Evolutionary conservation across 64 coral and sea anemone genomes (phyloP).

Genomic region (Stichodactyla helianthus): DNA sequence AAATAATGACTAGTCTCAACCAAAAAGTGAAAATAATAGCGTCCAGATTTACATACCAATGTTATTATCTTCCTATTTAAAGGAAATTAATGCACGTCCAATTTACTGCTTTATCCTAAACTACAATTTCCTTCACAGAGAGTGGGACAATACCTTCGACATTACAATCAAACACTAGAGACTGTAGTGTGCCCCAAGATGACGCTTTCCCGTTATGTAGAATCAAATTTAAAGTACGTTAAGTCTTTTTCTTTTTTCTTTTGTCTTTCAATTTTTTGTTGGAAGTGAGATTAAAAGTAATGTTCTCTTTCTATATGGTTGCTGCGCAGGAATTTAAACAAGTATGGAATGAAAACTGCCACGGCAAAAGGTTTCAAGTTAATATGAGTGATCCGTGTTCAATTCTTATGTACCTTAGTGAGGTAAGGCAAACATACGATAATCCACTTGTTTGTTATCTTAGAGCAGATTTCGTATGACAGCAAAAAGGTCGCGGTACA

Average conservation of each 20-base stretch:
- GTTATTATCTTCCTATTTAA: too few relatives aligned
- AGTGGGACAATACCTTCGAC: background rate
- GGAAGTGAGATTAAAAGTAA: background rate
- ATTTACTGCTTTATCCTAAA: background rate
- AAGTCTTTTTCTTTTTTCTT: background rate
- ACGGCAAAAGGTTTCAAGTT: slow-evolving; percentile 34
- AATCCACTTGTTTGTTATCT: too few relatives aligned
- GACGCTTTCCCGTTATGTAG: slow-evolving; percentile 27
- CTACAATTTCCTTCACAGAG: background rate
- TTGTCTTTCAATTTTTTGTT: background rate
- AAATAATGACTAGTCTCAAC: too few relatives aligned
- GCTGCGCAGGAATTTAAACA: slow-evolving; percentile 25
- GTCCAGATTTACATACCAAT: too few relatives aligned
- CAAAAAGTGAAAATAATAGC: too few relatives aligned
- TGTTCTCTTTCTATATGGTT: background rate
- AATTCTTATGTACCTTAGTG: slow-evolving; percentile 41
- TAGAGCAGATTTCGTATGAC: too few relatives aligned
- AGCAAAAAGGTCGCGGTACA: too few relatives aligned
- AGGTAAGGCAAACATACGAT: slow-evolving; percentile 7
- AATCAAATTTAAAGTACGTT: slow-evolving; percentile 31
- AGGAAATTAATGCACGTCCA: too few relatives aligned
- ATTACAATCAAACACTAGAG: background rate
- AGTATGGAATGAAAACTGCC: slow-evolving; percentile 36
- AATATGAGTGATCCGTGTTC: slow-evolving; percentile 33
- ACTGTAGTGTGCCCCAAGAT: slow-evolving; percentile 14